Evolutionary conservation across 1,140 invertebrate species (phyloP).

Genomic region (Drosophila ercepeae): DNA sequence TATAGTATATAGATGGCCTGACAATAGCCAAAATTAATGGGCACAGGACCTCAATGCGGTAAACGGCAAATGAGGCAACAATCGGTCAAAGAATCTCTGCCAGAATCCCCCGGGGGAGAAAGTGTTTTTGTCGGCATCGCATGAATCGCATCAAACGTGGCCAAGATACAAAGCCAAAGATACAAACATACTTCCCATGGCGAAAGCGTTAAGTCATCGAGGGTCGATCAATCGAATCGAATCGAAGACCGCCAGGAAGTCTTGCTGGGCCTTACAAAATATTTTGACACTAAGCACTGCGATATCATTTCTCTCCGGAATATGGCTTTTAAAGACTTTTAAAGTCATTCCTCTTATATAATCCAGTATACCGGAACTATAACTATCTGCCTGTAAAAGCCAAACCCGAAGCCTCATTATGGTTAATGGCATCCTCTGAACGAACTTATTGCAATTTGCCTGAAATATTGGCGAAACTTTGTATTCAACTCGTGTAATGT

Average conservation of each 20-base stretch:
- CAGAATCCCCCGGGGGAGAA: slow-evolving; percentile 55
- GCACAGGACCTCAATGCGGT: slow-evolving; percentile 30
- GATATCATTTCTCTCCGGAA: slow-evolving; percentile 28
- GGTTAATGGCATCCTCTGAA: slow-evolving; percentile 32
- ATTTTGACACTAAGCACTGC: slow-evolving; percentile 75
- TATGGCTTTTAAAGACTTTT: slow-evolving; percentile 55
- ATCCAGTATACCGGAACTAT: slow-evolving; percentile 45
- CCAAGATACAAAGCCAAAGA: slow-evolving; percentile 20
- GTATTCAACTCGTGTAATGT: slow-evolving; percentile 37
- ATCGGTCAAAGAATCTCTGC: slow-evolving; percentile 14
- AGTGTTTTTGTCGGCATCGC: slow-evolving; percentile 69
- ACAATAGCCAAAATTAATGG: slow-evolving; percentile 76
- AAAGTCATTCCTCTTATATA: slow-evolving; percentile 44
- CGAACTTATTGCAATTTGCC: slow-evolving; percentile 44
- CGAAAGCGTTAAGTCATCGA: slow-evolving; percentile 75
- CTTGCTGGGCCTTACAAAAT: slow-evolving; percentile 74
- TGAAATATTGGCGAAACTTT: slow-evolving; percentile 53
- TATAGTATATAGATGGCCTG: slow-evolving; percentile 44
- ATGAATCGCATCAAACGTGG: slow-evolving; percentile 73
- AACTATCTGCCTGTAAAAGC: slow-evolving; percentile 7
- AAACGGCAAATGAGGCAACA: slow-evolving; percentile 56
- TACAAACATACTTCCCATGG: slow-evolving; percentile 36
- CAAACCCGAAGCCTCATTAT: slow-evolving; percentile 29
- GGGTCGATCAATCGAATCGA: slow-evolving; percentile 30
- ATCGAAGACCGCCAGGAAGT: slow-evolving; percentile 56